Evolutionary conservation across 30 jellyfish, hydroid and myxozoan species (phyloP).

Genomic region (Aurelia aurita): DNA sequence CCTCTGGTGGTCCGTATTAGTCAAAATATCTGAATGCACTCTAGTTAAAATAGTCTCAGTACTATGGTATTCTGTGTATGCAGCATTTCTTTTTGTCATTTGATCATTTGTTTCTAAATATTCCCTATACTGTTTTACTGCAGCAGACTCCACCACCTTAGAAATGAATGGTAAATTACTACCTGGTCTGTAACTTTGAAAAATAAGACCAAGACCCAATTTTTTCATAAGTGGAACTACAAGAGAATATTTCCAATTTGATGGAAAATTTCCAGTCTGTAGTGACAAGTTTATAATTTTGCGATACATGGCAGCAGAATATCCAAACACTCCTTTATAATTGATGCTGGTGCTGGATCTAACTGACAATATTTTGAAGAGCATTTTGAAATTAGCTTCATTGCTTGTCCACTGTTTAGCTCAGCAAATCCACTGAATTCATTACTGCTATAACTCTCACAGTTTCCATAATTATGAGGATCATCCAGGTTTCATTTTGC

Average conservation of each 20-base stretch:
- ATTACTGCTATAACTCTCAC: no score
- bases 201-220: constrained; percentile 12
- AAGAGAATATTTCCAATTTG: background rate
- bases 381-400: background rate
- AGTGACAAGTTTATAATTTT: constrained; percentile 23
- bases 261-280: constrained; percentile 11
- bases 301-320: background rate
- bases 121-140: background rate
- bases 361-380: constrained; percentile 23
- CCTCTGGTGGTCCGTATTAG: background rate
- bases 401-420: no score
- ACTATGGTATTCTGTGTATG: constrained; percentile 42
- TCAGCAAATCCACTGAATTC: no score
- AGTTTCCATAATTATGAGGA: no score
- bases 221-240: constrained; percentile 32
- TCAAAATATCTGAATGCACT: constrained; percentile 24
- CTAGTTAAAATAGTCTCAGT: constrained; percentile 13
- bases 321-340: constrained; percentile 13
- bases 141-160: constrained; percentile 6
- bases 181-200: background rate
- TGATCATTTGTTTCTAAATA: constrained; percentile 6
- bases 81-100: constrained; percentile 3
- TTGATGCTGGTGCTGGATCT: constrained; percentile 52
- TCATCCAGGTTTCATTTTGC: no score
- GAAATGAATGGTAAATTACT: constrained; percentile 1